These are phyloP conservation scores for Meda fulgida DNA, from an alignment of 2,797 vertebrate genomes.

Conservation along the genomic window DNA sequence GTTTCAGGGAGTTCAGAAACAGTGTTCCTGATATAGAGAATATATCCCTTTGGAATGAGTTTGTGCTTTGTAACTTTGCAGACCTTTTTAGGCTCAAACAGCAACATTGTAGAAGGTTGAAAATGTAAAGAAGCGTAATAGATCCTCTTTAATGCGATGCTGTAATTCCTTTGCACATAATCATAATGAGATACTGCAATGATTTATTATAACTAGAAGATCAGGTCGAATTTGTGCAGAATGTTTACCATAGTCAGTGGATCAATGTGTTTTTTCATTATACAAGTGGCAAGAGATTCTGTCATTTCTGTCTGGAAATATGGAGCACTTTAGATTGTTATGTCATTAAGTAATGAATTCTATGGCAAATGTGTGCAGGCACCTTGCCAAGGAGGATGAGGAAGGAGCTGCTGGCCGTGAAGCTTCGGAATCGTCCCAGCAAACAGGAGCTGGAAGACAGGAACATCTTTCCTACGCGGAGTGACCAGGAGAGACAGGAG, in stretches of 20 bases:
- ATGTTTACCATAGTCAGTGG: background rate
- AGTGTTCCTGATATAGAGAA: no score
- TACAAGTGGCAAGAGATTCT: no score
- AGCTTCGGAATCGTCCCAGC: constrained; percentile 93
- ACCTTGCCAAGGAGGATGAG: constrained; percentile 92
- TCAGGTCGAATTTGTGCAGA: background rate
- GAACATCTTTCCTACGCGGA: constrained; percentile 94
- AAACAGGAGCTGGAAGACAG: constrained; percentile 96
- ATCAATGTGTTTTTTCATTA: background rate
- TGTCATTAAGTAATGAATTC: constrained; percentile 6
- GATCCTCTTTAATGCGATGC: background rate
- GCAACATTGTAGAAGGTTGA: background rate
- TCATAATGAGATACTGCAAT: background rate
- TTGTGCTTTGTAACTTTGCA: no score
- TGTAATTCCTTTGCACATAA: no score
- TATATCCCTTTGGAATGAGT: no score
- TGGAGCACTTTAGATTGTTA: background rate
- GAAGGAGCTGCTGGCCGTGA: constrained; percentile 94
- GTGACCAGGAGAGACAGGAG: constrained; percentile 93
- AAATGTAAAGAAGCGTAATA: background rate
- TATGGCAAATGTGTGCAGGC: constrained; percentile 73
- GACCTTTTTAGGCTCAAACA: background rate
- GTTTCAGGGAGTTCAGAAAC: no score
- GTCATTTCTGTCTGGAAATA: background rate
- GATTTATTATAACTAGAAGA: background rate